Evolutionary conservation across 2,797 vertebrate genomes (phyloP).

Genomic region (Sciurus carolinensis): DNA sequence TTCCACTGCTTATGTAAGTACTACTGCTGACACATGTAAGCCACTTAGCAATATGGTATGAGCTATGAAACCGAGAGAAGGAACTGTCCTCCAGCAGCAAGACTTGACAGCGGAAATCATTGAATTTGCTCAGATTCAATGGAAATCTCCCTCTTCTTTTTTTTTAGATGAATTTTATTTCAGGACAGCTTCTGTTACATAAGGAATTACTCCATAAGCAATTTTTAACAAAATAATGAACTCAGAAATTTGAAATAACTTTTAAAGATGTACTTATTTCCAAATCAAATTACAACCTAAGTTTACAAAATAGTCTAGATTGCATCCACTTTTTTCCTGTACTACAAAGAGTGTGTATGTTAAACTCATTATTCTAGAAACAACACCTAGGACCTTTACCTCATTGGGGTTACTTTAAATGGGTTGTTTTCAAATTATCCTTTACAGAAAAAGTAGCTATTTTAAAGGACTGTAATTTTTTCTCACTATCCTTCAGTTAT

Average conservation of each 20-base stretch:
- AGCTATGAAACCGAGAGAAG: no score
- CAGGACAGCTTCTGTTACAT: conserved; percentile 72
- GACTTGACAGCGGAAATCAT: no score
- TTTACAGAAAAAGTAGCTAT: conserved; percentile 32
- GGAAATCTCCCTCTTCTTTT: no score
- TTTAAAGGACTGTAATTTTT: background rate
- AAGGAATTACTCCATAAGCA: conserved; percentile 70
- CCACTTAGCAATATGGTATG: no score
- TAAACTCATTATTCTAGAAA: conserved; percentile 76
- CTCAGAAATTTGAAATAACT: conserved; percentile 85
- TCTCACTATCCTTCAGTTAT: conserved; percentile 37
- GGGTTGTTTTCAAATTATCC: conserved; percentile 34
- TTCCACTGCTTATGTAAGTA: no score
- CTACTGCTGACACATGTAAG: no score
- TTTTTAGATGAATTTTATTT: no score
- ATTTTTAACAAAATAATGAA: conserved; percentile 89
- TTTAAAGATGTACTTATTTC: conserved; percentile 85
- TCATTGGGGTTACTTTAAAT: conserved; percentile 43
- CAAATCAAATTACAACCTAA: conserved; percentile 85
- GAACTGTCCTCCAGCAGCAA: no score
- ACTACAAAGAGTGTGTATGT: conserved; percentile 52
- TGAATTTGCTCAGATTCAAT: no score
- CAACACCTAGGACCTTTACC: conserved; percentile 74
- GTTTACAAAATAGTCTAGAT: conserved; percentile 84
- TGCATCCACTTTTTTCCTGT: conserved; percentile 79